Evolutionary conservation across 64 coral and sea anemone genomes (phyloP), one percentile per base, ranked within the genome.

Genomic region (Dendrophyllia cribrosa): DNA sequence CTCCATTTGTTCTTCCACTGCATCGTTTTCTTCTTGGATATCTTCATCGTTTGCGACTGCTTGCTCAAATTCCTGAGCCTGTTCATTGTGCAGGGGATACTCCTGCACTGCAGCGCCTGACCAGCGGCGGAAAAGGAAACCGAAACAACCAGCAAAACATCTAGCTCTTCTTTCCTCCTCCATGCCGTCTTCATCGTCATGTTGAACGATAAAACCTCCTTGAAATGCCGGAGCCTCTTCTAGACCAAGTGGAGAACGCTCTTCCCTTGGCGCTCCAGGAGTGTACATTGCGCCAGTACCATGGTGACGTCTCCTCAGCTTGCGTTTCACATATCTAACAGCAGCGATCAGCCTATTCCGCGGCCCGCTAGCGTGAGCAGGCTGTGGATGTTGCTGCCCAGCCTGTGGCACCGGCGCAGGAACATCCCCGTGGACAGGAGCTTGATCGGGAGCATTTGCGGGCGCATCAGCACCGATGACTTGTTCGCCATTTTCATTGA

Each of bases 251-350:
- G 79, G 79, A 8, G 61, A 12, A 49, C 59, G 34, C 16, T 83
- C 79, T 24, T 83, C 79, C 20, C 79, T 49, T 3, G 59, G 79
- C 19, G 74, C 74, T 21, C 79, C 79, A 7, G 61, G 19, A 44
- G 45, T 26, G 20, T 50, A 83, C 79, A 83, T 65, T 11, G 79
- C 34, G 45, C 20, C 34, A 34, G 34, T 20, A 21, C 23, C 43
- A 50, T 67, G 34, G 7, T 65, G 61, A 63, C 3, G 13, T 7
- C 43, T 72, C 17, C 72, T 83, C 2, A 83, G 7, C 44, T 66
- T 66, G 7, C 79, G 59, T 59, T 66, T 83, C 9, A 83, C 44
- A 61, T 83, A 83, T 50, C 79, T 66, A 17, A 43, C 79, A 3
- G 79, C 79, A 23, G 79, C 79, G 4, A 4, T 44, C 4, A 83